Percentiles rank a stretch among this genome's conserved stretches.
phyloP scores from a whole-genome alignment of 1,140 invertebrate species.

The Leptinotarsa lineolata region DNA sequence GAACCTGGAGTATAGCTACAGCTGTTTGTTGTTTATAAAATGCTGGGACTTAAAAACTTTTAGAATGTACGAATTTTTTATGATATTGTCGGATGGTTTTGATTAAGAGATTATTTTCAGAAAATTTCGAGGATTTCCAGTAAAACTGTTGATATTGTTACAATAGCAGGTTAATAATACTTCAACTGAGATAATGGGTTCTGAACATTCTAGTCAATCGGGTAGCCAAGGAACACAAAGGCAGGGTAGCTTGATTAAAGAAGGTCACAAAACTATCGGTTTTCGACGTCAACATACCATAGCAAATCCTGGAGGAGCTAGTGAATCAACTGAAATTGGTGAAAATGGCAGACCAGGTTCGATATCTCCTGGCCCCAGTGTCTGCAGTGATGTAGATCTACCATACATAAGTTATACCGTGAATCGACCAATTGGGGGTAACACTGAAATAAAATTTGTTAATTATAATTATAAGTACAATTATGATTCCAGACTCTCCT shows the following conservation, averaged over 20 bases:
- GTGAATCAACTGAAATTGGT: constrained; percentile 37
- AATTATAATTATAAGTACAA: too few species aligned
- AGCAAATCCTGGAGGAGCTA: constrained; percentile 57
- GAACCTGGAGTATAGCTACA: too few species aligned
- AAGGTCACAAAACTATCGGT: constrained; percentile 49
- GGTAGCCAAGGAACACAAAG: constrained; percentile 35
- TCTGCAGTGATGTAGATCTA: constrained; percentile 87
- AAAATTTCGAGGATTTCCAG: too few species aligned
- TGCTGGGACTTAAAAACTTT: too few species aligned
- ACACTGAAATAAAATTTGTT: constrained; percentile 1
- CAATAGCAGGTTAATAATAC: background rate
- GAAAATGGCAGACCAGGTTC: constrained; percentile 67
- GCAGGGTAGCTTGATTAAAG: constrained; percentile 46
- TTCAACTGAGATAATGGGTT: constrained; percentile 58
- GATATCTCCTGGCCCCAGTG: constrained; percentile 80
- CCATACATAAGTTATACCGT: constrained; percentile 95
- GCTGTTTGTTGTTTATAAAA: too few species aligned
- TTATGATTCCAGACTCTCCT: constrained; percentile 67
- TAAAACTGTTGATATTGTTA: too few species aligned
- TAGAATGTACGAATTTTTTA: too few species aligned
- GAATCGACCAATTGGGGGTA: constrained; percentile 85
- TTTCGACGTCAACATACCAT: constrained; percentile 63
- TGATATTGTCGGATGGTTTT: too few species aligned
- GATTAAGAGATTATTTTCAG: too few species aligned
- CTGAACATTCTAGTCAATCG: constrained; percentile 61